Conservation (phyloP, 2,797 vertebrate genomes). For the Crenichthys baileyi region DNA sequence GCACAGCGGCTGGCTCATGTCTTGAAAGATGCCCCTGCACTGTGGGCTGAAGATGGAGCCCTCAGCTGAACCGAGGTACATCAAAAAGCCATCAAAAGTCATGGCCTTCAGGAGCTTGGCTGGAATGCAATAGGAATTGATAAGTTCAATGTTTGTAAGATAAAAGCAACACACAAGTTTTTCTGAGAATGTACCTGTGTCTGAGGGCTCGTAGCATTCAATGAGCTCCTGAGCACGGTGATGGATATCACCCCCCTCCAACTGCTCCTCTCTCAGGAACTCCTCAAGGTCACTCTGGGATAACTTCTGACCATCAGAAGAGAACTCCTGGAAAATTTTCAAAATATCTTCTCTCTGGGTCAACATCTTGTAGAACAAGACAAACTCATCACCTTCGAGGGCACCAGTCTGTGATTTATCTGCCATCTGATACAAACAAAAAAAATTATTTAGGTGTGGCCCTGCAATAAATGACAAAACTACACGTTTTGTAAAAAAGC, state of each 20-base stretch:
- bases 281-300: slow-evolving; percentile 86
- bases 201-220: slow-evolving; percentile 88
- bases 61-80: slow-evolving; percentile 87
- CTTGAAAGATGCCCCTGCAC: slow-evolving; percentile 82
- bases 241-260: slow-evolving; percentile 75
- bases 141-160: not conserved
- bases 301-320: slow-evolving; percentile 88
- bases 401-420: slow-evolving; percentile 88
- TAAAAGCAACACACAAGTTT: not conserved
- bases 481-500: not conserved
- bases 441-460: no score
- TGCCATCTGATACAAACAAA: slow-evolving; percentile 78
- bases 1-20: slow-evolving; percentile 88
- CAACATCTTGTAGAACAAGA: slow-evolving; percentile 93
- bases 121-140: slow-evolving; percentile 48
- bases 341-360: slow-evolving; percentile 89
- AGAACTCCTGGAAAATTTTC: slow-evolving; percentile 88
- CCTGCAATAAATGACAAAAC: not conserved
- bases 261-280: slow-evolving; percentile 88
- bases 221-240: slow-evolving; percentile 87
- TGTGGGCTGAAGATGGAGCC: slow-evolving; percentile 88
- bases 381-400: slow-evolving; percentile 92
- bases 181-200: slow-evolving; percentile 81
- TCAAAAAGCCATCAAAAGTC: slow-evolving; percentile 88
- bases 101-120: slow-evolving; percentile 87